Evolutionary conservation across 2,888 invertebrate genomes (phyloP).

Genomic region (Athrips mouffetella): DNA sequence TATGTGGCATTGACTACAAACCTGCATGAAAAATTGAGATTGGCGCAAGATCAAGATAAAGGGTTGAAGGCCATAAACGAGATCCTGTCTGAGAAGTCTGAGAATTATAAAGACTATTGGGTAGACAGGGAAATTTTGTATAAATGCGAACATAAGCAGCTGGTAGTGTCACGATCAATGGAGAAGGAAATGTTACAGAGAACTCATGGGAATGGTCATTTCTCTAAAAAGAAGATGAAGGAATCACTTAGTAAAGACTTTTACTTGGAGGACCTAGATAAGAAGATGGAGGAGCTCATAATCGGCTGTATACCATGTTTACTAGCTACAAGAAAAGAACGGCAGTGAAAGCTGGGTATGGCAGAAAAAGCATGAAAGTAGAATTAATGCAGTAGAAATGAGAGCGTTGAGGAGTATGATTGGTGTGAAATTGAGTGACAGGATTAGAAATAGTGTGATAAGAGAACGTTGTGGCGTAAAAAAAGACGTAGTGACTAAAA

Average conservation of each 20-base stretch:
- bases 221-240: too few species aligned
- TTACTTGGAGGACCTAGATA: background rate
- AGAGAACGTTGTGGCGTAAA: too few species aligned
- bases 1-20: background rate
- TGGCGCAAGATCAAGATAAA: slow-evolving; percentile 26
- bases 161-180: slow-evolving; percentile 36
- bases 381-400: too few species aligned
- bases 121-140: slow-evolving; percentile 27
- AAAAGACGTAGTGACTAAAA: too few species aligned
- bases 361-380: too few species aligned
- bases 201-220: too few species aligned
- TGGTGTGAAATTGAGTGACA: too few species aligned
- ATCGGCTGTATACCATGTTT: background rate
- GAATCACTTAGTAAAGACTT: too few species aligned
- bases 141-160: slow-evolving; percentile 23
- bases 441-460: too few species aligned
- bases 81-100: slow-evolving; percentile 20
- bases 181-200: too few species aligned
- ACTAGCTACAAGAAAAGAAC: background rate
- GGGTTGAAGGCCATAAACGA: slow-evolving; percentile 23
- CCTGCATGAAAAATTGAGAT: slow-evolving; percentile 18
- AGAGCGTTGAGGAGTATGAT: too few species aligned
- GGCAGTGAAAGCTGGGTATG: too few species aligned
- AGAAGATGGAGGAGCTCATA: background rate
- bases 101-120: slow-evolving; percentile 22